These are phyloP conservation scores for Porites rus DNA, from an alignment of 92 coral and sea anemone genomes.

Conservation along the genomic window DNA sequence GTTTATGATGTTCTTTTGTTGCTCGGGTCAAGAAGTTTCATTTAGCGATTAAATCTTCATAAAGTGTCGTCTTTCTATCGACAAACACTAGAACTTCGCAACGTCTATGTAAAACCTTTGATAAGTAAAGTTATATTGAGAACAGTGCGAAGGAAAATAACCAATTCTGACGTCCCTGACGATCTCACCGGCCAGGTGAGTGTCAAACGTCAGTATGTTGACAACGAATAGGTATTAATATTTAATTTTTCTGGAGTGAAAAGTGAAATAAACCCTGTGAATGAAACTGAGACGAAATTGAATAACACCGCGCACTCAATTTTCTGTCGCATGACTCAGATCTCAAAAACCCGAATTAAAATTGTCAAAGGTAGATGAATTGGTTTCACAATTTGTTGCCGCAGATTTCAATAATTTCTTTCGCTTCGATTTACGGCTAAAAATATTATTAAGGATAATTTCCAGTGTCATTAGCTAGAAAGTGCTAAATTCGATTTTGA, in stretches of 20 bases:
- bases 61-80: not conserved
- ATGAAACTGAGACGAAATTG: not conserved
- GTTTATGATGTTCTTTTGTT: constrained; percentile 9
- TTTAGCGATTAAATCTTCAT: not conserved
- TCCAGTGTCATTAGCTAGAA: not conserved
- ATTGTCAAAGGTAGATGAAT: not conserved
- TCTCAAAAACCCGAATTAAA: not conserved
- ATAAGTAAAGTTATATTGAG: not conserved
- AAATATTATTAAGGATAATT: not conserved
- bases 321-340: not conserved
- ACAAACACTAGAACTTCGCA: not conserved
- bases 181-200: too few species aligned
- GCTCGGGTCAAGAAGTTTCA: not conserved
- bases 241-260: not conserved
- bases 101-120: not conserved
- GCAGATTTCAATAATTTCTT: not conserved
- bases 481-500: not conserved
- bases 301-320: not conserved
- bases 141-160: not conserved
- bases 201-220: constrained; percentile 5
- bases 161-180: not conserved
- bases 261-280: not conserved
- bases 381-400: not conserved
- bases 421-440: not conserved
- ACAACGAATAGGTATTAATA: constrained; percentile 22